Conservation (phyloP, 2,888 invertebrate species). For the Cryptophagus acutangulus region DNA sequence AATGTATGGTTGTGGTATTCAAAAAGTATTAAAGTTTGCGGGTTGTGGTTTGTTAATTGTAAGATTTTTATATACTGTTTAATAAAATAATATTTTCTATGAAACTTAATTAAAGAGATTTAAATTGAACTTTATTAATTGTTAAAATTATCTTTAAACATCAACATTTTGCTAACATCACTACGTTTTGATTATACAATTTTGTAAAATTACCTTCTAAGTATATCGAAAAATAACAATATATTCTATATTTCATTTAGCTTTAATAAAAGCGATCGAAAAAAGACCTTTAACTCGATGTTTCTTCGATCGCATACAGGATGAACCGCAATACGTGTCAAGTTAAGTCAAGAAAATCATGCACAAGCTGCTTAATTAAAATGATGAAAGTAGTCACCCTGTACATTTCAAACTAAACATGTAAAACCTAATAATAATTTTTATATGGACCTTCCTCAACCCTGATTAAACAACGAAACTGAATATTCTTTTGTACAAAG, state of each 20-base stretch:
- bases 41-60: no score
- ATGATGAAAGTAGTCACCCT: background rate
- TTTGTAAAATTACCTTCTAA: background rate
- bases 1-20: no score
- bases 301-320: no score
- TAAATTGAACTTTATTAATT: conserved; percentile 19
- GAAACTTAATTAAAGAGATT: no score
- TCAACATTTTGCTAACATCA: conserved; percentile 18
- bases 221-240: background rate
- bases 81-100: conserved; percentile 1
- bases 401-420: background rate
- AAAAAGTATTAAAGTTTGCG: no score
- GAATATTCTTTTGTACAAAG: conserved; percentile 15
- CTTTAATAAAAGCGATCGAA: no score
- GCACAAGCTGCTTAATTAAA: no score
- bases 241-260: conserved; percentile 1
- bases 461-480: conserved; percentile 17
- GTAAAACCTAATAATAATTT: background rate
- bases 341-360: no score
- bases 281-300: no score
- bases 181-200: conserved; percentile 2
- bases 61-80: no score
- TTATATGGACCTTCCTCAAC: conserved; percentile 28
- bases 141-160: conserved; percentile 20
- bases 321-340: no score